phyloP scores from a whole-genome alignment of 2,113 vertebrate genomes.

The Eulacestoma nigropectus region DNA sequence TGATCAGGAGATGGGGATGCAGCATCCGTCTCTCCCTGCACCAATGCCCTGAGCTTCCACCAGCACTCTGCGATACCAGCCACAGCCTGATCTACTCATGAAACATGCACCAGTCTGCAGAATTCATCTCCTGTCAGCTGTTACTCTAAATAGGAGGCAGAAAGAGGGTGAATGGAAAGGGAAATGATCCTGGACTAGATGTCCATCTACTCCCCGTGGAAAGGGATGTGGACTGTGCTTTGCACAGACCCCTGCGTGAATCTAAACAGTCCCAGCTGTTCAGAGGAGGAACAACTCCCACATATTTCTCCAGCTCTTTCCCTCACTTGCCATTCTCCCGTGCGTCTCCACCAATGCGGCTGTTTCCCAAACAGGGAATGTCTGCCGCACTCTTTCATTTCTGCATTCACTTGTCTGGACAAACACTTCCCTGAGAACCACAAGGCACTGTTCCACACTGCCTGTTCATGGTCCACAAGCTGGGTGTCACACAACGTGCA shows the following conservation, averaged over 20 bases:
- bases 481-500: accelerated
- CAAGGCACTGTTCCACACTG: accelerated
- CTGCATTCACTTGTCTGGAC: neutral
- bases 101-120: neutral
- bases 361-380: neutral
- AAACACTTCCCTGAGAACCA: neutral
- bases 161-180: neutral
- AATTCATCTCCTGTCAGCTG: neutral
- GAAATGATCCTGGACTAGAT: neutral
- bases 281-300: neutral
- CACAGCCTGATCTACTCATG: neutral
- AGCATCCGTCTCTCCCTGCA: neutral
- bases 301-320: neutral
- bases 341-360: neutral
- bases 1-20: neutral
- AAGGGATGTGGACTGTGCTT: neutral
- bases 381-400: neutral
- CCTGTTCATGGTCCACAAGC: neutral
- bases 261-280: neutral
- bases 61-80: neutral
- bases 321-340: neutral
- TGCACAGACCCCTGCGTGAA: neutral
- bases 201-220: neutral
- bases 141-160: neutral
- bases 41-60: neutral